phyloP scores from a whole-genome alignment of 2,888 invertebrate genomes.

The Mesodorylaimus sp. region DNA sequence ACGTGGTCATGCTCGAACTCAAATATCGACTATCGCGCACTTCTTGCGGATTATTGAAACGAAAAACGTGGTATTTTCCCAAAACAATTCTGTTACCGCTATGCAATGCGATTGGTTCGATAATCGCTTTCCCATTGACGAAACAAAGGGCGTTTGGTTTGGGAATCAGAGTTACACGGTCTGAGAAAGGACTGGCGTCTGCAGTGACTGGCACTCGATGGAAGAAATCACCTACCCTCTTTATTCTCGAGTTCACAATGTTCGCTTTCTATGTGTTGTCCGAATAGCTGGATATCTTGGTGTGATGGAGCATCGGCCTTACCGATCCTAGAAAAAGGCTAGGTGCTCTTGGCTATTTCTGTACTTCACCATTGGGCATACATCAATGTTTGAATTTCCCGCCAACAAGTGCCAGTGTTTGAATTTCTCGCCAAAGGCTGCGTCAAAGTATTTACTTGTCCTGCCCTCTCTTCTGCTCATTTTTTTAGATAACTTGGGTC shows the following conservation, averaged over 20 bases:
- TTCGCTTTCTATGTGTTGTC: conserved; percentile 76
- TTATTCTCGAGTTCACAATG: conserved; percentile 92
- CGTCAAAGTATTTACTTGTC: no score
- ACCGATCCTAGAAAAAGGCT: conserved; percentile 53
- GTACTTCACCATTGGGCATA: no score
- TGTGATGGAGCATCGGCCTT: conserved; percentile 64
- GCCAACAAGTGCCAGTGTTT: no score
- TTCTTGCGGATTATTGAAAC: conserved; percentile 73
- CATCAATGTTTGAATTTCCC: no score
- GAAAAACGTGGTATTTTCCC: conserved; percentile 96
- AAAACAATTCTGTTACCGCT: conserved; percentile 91
- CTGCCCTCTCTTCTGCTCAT: no score
- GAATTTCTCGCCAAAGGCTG: no score
- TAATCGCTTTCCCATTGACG: conserved; percentile 76
- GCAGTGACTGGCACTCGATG: neutral
- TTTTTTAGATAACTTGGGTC: no score
- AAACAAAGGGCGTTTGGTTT: conserved; percentile 65
- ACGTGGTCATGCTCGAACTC: conserved; percentile 10
- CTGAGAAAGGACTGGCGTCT: conserved; percentile 17
- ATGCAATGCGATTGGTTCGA: conserved; percentile 63
- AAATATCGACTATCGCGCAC: conserved; percentile 26
- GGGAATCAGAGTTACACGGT: conserved; percentile 36
- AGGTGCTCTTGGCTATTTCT: no score
- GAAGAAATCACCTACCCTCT: conserved; percentile 42
- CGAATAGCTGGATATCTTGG: conserved; percentile 83